Evolutionary conservation across 2,888 invertebrate species (phyloP).

Genomic region (Caenorhabditis becei): DNA sequence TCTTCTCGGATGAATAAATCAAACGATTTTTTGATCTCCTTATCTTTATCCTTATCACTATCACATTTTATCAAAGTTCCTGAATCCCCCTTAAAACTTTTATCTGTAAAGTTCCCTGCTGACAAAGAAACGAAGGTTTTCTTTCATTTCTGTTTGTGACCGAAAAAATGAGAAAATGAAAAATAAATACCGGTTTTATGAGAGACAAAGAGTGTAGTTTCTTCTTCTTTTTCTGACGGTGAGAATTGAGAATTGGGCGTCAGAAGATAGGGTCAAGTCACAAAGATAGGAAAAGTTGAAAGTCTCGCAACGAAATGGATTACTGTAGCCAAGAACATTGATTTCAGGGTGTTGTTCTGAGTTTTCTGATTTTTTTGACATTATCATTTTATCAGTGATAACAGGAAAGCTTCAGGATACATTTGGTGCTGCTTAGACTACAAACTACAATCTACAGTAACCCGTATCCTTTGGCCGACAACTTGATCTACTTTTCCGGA

Average conservation of each 20-base stretch:
- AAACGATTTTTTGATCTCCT: background rate
- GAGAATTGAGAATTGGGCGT: background rate
- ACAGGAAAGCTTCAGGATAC: too few species aligned
- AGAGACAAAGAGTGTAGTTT: background rate
- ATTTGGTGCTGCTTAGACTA: too few species aligned
- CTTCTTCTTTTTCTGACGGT: background rate
- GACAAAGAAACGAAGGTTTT: background rate
- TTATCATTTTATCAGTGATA: too few species aligned
- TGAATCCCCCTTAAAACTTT: background rate
- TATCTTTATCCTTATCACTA: background rate
- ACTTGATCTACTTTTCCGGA: background rate
- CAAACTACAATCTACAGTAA: too few species aligned
- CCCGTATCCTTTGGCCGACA: too few species aligned
- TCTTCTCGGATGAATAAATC: constrained; percentile 15
- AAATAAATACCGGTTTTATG: constrained; percentile 1
- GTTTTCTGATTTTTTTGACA: background rate
- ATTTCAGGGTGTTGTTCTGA: too few species aligned
- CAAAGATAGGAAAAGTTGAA: background rate
- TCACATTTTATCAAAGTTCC: too few species aligned
- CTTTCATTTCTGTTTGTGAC: constrained; percentile 8
- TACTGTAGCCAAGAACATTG: too few species aligned
- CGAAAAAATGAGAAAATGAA: too few species aligned
- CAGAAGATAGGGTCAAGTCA: background rate
- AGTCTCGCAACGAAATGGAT: background rate
- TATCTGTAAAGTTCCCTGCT: background rate